phyloP scores from a whole-genome alignment of 2,113 vertebrate species.

The Manacus vitellinus region DNA sequence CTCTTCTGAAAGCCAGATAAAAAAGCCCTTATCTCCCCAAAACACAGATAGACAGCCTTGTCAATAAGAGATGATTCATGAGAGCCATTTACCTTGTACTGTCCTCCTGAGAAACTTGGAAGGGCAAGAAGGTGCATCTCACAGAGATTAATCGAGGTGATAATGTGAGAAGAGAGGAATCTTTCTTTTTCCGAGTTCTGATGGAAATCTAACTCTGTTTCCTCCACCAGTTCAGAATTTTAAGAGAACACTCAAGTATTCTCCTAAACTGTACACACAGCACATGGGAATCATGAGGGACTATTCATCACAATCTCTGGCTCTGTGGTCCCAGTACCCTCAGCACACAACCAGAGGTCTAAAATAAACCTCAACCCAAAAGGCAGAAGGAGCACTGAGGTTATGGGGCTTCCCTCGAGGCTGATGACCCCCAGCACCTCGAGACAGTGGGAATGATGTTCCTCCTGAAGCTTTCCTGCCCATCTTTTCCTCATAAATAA shows the following conservation, averaged over 20 bases:
- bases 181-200: neutral
- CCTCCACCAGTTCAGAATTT: neutral
- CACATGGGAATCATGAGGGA: neutral
- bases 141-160: conserved; percentile 11
- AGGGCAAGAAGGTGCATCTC: neutral
- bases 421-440: neutral
- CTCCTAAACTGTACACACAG: neutral
- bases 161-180: neutral
- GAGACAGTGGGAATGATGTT: neutral
- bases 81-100: neutral
- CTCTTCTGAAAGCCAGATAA: neutral
- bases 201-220: neutral
- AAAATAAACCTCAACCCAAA: neutral
- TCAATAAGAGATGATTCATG: conserved; percentile 33
- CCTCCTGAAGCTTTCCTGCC: neutral
- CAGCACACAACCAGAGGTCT: neutral
- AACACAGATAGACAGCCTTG: neutral
- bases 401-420: neutral
- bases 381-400: neutral
- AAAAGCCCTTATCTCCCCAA: conserved; percentile 8
- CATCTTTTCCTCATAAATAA: neutral
- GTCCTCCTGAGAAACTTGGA: neutral
- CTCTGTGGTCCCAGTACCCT: neutral
- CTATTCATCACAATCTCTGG: neutral
- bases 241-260: neutral